phyloP scores from a whole-genome alignment of 2,113 vertebrate species.

The Rhabdomys dilectus region DNA sequence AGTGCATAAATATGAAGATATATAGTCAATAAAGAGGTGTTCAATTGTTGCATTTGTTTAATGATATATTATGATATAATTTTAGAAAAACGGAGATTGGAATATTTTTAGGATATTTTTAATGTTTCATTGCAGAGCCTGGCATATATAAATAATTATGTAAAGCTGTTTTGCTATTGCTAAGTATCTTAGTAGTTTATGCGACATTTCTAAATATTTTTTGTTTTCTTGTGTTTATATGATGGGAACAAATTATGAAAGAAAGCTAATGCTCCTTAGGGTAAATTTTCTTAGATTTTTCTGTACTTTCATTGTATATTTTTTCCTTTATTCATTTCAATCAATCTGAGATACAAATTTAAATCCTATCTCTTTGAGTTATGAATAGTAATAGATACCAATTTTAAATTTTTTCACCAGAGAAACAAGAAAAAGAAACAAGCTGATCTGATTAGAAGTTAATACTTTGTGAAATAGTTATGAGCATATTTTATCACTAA shows the following conservation, averaged over 20 bases:
- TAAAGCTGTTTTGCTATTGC: neutral
- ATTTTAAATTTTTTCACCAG: conserved; percentile 9
- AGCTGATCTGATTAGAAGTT: neutral
- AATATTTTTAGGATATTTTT: neutral
- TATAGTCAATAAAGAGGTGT: neutral
- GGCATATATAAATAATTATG: neutral
- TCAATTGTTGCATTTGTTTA: neutral
- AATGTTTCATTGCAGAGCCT: neutral
- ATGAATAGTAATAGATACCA: neutral
- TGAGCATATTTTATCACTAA: neutral
- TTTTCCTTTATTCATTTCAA: conserved; percentile 39
- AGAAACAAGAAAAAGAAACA: neutral
- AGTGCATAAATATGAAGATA: neutral
- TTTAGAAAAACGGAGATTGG: neutral
- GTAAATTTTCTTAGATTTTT: neutral
- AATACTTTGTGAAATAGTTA: neutral
- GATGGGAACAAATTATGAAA: neutral
- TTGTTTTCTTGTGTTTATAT: neutral
- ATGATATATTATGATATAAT: neutral
- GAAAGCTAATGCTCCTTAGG: neutral
- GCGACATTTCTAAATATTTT: neutral
- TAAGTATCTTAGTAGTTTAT: neutral
- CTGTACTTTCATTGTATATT: neutral
- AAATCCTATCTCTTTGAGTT: neutral
- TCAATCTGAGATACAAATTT: neutral